Percentiles rank a stretch among this genome's conserved stretches.
Conservation (phyloP, 2,113 vertebrate genomes). For the Lutjanus erythropterus region DNA sequence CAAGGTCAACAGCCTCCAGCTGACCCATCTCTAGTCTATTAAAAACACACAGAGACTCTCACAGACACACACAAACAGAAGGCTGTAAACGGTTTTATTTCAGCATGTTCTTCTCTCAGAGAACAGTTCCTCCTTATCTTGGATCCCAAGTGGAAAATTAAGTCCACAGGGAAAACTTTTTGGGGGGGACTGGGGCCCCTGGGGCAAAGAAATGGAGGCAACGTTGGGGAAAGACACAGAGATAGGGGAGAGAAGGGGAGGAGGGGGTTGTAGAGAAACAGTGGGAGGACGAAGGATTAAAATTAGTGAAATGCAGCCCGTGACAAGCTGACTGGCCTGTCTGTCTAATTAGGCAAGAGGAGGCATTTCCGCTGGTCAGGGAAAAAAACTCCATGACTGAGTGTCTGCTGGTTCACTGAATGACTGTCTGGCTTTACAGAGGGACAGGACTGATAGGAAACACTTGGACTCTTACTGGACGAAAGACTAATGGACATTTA, state of each 20-base stretch:
- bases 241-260: no score
- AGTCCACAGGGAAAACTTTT: conserved; percentile 58
- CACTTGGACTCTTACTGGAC: not conserved
- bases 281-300: conserved; percentile 64
- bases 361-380: conserved; percentile 66
- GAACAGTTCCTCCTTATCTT: conserved; percentile 71
- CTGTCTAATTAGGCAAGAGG: conserved; percentile 66
- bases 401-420: not conserved
- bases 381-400: not conserved
- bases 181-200: not conserved
- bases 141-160: conserved; percentile 76
- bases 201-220: conserved; percentile 33
- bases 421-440: not conserved
- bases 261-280: conserved; percentile 25
- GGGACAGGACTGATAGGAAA: not conserved
- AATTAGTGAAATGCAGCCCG: conserved; percentile 62
- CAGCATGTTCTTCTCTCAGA: conserved; percentile 56
- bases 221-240: conserved; percentile 21
- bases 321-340: conserved; percentile 56
- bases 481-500: no score
- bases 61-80: conserved; percentile 32
- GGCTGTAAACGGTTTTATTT: conserved; percentile 49
- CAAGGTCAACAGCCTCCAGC: conserved; percentile 54
- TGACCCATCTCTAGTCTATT: conserved; percentile 53
- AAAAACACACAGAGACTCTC: conserved; percentile 28